A percentile compares a stretch with the other conserved stretches of the same genome.
phyloP scores from a whole-genome alignment of 1,140 invertebrate species.

The Odontomachus brunneus region DNA sequence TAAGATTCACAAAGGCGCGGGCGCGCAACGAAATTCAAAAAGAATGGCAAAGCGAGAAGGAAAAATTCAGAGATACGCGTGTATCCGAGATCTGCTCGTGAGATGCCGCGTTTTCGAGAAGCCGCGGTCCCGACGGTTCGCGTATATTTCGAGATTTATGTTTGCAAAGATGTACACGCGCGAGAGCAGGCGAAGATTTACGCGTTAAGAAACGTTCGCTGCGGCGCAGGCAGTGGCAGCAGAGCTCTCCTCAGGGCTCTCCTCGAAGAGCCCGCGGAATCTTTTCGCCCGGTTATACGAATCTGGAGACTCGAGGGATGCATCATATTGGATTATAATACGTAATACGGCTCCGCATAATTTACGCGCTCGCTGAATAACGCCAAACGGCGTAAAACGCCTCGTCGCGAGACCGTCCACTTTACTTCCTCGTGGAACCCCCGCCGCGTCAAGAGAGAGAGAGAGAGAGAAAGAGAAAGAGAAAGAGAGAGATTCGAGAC shows the following conservation, averaged over 20 bases:
- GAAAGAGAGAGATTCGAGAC: background rate
- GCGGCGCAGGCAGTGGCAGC: background rate
- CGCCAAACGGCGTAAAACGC: background rate
- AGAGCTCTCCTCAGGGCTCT: background rate
- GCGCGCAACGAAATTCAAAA: no score
- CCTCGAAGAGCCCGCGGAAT: background rate
- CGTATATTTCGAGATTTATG: conserved; percentile 27
- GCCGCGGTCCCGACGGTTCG: background rate
- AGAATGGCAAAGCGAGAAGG: no score
- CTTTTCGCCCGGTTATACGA: conserved; percentile 6
- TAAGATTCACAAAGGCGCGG: no score
- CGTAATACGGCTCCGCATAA: conserved; percentile 30
- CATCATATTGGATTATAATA: conserved; percentile 29
- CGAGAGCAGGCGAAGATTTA: background rate
- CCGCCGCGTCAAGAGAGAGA: no score
- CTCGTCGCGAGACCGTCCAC: background rate
- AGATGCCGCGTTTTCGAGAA: background rate
- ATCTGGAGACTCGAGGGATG: background rate
- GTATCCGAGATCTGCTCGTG: no score
- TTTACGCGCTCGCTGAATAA: conserved; percentile 25
- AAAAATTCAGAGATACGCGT: no score
- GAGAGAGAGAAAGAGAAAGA: background rate
- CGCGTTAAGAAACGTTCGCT: conserved; percentile 4
- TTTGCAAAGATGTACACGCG: background rate
- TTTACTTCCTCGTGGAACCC: background rate